A percentile compares a stretch with the other conserved stretches of the same genome.
These are phyloP conservation scores for Naja naja DNA, from an alignment of 2,113 vertebrate genomes.

Conservation along the genomic window DNA sequence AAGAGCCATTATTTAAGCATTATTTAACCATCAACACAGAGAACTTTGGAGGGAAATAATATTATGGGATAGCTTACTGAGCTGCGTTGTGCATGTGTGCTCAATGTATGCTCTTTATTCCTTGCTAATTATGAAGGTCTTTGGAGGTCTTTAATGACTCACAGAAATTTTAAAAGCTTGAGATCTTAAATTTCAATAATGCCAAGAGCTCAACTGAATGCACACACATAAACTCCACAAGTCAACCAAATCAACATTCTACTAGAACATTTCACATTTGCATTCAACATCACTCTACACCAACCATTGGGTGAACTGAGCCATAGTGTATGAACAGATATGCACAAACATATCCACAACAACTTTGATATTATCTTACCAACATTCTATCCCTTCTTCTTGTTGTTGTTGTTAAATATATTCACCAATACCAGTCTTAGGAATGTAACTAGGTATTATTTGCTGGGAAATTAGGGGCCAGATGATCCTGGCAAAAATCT, in stretches of 20 bases:
- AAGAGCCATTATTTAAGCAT: background rate
- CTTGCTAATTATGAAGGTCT: background rate
- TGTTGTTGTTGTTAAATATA: background rate
- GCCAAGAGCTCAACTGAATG: background rate
- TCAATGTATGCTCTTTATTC: background rate
- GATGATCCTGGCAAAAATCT: background rate
- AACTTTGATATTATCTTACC: background rate
- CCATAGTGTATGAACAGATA: background rate
- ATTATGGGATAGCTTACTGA: background rate
- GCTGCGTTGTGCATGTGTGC: background rate
- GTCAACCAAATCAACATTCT: background rate
- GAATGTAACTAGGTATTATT: fast-evolving
- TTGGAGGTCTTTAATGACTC: background rate
- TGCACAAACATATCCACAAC: background rate
- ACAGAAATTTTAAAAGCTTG: background rate
- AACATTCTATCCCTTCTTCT: background rate
- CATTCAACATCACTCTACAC: background rate
- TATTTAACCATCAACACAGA: background rate
- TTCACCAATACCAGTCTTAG: background rate
- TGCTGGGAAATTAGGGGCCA: background rate
- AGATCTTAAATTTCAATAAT: background rate
- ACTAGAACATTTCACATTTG: background rate
- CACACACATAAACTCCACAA: background rate
- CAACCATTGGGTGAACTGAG: background rate
- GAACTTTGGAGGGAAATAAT: background rate